Percentiles rank a stretch among this genome's conserved stretches.
phyloP scores from a whole-genome alignment of 2,888 invertebrate genomes.

The Zeuzera pyrina region DNA sequence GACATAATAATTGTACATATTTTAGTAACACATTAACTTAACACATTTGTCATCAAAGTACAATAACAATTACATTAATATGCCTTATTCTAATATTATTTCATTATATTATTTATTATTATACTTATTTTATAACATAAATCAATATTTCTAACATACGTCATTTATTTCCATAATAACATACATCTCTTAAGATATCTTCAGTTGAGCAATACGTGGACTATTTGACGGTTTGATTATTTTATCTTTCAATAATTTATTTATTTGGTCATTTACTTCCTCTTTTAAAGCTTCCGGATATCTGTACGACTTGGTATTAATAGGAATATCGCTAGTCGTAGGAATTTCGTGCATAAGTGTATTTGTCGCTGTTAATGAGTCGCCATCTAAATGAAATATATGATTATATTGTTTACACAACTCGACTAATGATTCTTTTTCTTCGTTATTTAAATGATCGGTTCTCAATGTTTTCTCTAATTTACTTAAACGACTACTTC shows the following conservation, averaged over 20 bases:
- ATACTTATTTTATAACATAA: too few species aligned
- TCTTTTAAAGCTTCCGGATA: not conserved
- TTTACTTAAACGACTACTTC: not conserved
- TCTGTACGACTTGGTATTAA: conserved; percentile 1
- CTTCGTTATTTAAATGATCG: conserved; percentile 2
- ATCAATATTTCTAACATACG: too few species aligned
- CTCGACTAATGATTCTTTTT: not conserved
- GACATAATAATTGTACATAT: too few species aligned
- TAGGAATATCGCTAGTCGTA: not conserved
- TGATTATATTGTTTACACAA: not conserved
- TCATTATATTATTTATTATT: too few species aligned
- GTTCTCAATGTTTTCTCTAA: not conserved
- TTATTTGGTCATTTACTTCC: conserved; percentile 4
- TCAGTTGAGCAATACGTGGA: too few species aligned
- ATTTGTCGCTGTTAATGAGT: not conserved
- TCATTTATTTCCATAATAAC: too few species aligned
- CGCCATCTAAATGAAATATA: conserved; percentile 4
- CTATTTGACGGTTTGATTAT: conserved; percentile 18
- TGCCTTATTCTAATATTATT: too few species aligned
- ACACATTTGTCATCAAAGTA: too few species aligned
- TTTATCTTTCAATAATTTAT: conserved; percentile 15
- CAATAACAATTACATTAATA: too few species aligned
- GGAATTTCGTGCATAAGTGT: not conserved
- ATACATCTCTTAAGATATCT: too few species aligned
- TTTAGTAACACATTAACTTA: too few species aligned